Evolutionary conservation across 2,888 invertebrate species (phyloP).

Genomic region (Nycteola revayana): DNA sequence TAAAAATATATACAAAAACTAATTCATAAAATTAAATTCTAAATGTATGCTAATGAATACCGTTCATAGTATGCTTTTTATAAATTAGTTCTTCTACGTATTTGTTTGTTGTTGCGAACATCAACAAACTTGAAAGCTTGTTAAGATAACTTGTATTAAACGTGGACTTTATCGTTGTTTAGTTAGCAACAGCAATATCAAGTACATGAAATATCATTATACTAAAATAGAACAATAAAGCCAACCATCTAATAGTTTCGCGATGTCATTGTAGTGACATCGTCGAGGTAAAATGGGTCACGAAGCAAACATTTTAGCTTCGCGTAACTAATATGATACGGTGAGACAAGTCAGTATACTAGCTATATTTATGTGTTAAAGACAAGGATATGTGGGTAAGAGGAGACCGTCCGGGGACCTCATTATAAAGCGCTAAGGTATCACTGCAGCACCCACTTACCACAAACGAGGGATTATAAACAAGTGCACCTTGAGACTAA

Average conservation of each 20-base stretch:
- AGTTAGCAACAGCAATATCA: no score
- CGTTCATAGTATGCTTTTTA: no score
- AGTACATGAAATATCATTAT: no score
- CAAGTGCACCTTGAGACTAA: constrained; percentile 12
- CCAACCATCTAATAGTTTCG: constrained; percentile 9
- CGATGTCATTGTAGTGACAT: constrained; percentile 8
- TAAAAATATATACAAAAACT: no score
- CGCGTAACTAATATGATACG: constrained; percentile 34
- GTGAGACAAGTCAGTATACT: constrained; percentile 13
- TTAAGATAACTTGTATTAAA: no score
- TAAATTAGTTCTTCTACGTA: no score
- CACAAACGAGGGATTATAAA: constrained; percentile 37
- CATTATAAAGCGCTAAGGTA: constrained; percentile 61
- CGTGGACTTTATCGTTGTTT: no score
- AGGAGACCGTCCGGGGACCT: constrained; percentile 54
- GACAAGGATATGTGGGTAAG: constrained; percentile 41
- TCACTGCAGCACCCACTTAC: constrained; percentile 42
- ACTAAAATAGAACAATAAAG: not conserved
- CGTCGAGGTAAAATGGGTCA: constrained; percentile 30
- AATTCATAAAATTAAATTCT: no score
- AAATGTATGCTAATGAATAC: no score
- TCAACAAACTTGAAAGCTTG: no score
- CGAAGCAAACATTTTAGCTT: constrained; percentile 31
- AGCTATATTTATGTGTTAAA: constrained; percentile 31
- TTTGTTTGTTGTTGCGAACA: no score